Evolutionary conservation across 2,888 invertebrate genomes (phyloP).

Genomic region (Hyposoter dolosus): DNA sequence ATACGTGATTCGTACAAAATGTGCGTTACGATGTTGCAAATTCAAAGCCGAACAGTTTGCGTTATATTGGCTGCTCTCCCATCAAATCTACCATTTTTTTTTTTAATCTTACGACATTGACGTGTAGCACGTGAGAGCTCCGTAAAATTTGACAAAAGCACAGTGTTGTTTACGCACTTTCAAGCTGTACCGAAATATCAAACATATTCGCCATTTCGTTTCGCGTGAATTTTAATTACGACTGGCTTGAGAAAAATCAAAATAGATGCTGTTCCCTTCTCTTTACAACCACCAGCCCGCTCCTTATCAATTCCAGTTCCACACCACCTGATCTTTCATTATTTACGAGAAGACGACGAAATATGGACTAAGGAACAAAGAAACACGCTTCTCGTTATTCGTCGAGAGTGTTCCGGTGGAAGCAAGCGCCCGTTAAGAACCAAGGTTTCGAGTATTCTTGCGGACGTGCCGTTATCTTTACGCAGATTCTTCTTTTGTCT

Average conservation of each 20-base stretch:
- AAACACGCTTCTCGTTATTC: conserved; percentile 12
- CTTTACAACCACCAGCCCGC: neutral
- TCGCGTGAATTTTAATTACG: conserved; percentile 11
- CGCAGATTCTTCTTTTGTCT: conserved; percentile 59
- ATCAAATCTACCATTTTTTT: conserved; percentile 4
- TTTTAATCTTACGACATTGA: conserved; percentile 34
- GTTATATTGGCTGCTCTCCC: neutral
- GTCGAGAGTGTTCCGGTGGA: conserved; percentile 15
- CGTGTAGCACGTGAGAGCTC: conserved; percentile 27
- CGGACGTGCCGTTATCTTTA: conserved; percentile 46
- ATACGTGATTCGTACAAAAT: conserved; percentile 42
- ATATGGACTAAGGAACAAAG: neutral
- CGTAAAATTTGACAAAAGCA: conserved; percentile 45
- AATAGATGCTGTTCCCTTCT: conserved; percentile 31
- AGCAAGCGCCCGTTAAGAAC: conserved; percentile 3
- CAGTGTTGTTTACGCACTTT: conserved; percentile 30
- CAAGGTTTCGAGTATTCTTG: conserved; percentile 15
- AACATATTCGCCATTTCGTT: conserved; percentile 27
- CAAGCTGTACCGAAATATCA: conserved; percentile 17
- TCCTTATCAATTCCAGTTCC: conserved; percentile 42
- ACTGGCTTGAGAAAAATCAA: conserved; percentile 15
- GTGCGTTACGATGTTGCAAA: conserved; percentile 21
- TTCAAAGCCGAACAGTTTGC: conserved; percentile 9
- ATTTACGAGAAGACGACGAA: neutral
- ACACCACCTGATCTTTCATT: conserved; percentile 38